Conservation (phyloP, 2,888 invertebrate genomes). For the Acleris literana region DNA sequence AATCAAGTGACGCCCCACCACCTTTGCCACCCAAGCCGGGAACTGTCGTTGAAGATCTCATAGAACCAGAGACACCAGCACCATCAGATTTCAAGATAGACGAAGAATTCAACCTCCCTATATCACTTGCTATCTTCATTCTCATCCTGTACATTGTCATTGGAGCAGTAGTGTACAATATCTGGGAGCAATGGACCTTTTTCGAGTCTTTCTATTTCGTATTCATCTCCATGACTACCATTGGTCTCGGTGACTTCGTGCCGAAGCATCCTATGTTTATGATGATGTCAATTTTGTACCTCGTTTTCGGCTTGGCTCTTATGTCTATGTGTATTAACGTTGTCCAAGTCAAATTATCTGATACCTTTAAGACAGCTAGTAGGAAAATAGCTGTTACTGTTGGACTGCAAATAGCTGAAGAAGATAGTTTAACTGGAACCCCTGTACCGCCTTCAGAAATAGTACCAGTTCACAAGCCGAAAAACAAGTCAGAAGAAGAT, state of each 20-base stretch:
- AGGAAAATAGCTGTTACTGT: conserved; percentile 93
- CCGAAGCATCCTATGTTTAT: conserved; percentile 94
- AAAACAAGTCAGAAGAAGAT: conserved; percentile 47
- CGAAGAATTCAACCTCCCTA: conserved; percentile 97
- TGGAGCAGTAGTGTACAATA: conserved; percentile 91
- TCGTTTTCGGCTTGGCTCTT: conserved; percentile 96
- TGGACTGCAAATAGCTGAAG: conserved; percentile 88
- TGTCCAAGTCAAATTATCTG: conserved; percentile 91
- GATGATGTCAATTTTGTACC: conserved; percentile 95
- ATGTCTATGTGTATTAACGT: conserved; percentile 99
- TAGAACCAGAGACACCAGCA: conserved; percentile 90
- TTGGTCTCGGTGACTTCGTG: conserved; percentile 97
- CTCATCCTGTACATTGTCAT: conserved; percentile 93
- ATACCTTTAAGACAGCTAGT: conserved; percentile 92
- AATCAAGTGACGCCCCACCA: conserved; percentile 71
- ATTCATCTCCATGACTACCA: conserved; percentile 98
- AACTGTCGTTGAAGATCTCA: conserved; percentile 63
- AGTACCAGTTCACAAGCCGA: conserved; percentile 70
- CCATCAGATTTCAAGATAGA: conserved; percentile 91
- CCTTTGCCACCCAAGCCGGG: conserved; percentile 74
- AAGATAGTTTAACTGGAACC: conserved; percentile 80
- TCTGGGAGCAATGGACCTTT: conserved; percentile 94
- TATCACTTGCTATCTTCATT: conserved; percentile 93
- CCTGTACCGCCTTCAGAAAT: conserved; percentile 68
- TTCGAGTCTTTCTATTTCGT: conserved; percentile 98